A percentile compares a stretch with the other conserved stretches of the same genome.
Evolutionary conservation across 2,797 vertebrate species (phyloP).

Genomic region (Enteromius mattozi): DNA sequence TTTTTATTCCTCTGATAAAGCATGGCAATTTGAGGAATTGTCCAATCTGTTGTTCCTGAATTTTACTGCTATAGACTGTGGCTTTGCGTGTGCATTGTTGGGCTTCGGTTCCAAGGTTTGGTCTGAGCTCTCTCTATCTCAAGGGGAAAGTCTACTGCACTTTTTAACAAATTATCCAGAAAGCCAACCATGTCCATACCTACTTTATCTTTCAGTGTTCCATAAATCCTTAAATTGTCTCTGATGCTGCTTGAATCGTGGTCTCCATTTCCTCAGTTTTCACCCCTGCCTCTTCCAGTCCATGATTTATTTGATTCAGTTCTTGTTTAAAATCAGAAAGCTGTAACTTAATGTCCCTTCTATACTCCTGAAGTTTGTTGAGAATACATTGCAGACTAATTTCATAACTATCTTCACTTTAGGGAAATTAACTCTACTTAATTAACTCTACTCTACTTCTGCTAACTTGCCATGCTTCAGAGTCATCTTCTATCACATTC

Average conservation of each 20-base stretch:
- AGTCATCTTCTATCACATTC: neutral
- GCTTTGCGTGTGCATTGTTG: neutral
- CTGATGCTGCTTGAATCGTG: neutral
- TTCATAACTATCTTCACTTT: slow-evolving; percentile 3
- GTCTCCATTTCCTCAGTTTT: neutral
- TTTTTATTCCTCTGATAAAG: neutral
- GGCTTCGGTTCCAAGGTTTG: neutral
- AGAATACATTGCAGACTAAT: neutral
- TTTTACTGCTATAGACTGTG: neutral
- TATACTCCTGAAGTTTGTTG: neutral
- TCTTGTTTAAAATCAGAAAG: neutral
- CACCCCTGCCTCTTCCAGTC: neutral
- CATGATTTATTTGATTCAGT: neutral
- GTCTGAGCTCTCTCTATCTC: neutral
- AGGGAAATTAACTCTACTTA: neutral
- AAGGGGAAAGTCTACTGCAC: neutral
- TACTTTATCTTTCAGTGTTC: neutral
- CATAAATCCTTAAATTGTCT: neutral
- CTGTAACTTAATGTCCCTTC: neutral
- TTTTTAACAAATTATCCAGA: neutral
- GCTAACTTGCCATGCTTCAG: neutral
- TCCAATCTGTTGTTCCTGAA: neutral
- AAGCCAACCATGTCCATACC: neutral
- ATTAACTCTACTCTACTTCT: neutral
- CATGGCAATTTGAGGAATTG: neutral